Evolutionary conservation across 2,797 vertebrate genomes (phyloP).

Genomic region (Sebastes hopkinsi): DNA sequence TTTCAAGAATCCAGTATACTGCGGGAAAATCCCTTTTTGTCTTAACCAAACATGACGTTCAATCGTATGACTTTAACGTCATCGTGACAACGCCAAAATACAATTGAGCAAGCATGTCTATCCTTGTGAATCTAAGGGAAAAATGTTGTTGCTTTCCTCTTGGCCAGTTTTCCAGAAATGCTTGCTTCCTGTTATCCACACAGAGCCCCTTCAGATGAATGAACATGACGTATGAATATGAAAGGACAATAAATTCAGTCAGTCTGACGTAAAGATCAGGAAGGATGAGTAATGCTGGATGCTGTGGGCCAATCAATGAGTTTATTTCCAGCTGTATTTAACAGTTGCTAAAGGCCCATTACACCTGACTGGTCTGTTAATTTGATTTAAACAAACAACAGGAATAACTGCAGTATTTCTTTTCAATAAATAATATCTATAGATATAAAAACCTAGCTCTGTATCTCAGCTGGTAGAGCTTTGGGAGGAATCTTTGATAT

Average conservation of each 20-base stretch:
- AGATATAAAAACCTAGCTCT: background rate
- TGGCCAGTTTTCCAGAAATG: constrained; percentile 18
- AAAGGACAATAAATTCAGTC: constrained; percentile 18
- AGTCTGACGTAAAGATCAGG: background rate
- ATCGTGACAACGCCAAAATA: background rate
- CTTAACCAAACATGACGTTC: constrained; percentile 23
- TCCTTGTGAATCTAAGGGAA: constrained; percentile 35
- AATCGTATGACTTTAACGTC: constrained; percentile 5
- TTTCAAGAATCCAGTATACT: constrained; percentile 12
- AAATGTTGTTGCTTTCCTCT: constrained; percentile 39
- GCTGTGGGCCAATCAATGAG: background rate
- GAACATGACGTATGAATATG: constrained; percentile 1
- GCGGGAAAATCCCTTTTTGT: background rate
- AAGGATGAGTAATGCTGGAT: background rate
- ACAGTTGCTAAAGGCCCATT: background rate
- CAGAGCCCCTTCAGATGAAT: constrained; percentile 34
- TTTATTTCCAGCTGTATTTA: constrained; percentile 23
- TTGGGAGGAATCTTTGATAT: background rate
- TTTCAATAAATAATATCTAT: background rate
- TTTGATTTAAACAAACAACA: background rate
- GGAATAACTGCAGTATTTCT: background rate
- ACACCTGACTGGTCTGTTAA: background rate
- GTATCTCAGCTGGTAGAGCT: background rate
- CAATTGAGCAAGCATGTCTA: constrained; percentile 29
- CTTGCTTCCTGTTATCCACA: constrained; percentile 4